phyloP scores from a whole-genome alignment of 37 sponge, comb jelly and placozoan genomes.

The Lycopodina hypogea region DNA sequence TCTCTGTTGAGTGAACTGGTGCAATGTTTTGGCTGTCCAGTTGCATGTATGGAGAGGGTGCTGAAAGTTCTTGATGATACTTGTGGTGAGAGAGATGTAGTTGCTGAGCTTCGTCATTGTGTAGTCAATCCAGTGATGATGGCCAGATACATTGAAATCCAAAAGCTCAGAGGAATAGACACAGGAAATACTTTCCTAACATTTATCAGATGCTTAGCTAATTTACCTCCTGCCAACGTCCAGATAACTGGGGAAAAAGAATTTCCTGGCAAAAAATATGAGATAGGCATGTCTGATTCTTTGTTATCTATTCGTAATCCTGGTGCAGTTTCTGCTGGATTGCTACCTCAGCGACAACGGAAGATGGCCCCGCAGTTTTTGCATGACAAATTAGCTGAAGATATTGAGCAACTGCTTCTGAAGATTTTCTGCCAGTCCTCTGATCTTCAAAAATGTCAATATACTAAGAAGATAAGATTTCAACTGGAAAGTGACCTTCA shows the following conservation, averaged over 20 bases:
- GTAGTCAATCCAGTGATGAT: not conserved
- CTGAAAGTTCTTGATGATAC: slow-evolving; percentile 25
- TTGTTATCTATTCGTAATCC: not conserved
- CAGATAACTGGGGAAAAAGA: not conserved
- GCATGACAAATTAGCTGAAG: not conserved
- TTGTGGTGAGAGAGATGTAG: not conserved
- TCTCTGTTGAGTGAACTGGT: slow-evolving; percentile 26
- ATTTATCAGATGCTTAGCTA: slow-evolving; percentile 7
- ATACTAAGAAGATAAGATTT: not conserved
- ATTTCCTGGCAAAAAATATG: not conserved
- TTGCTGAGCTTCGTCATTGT: not conserved
- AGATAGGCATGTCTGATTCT: not conserved
- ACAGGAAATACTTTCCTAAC: slow-evolving; percentile 26
- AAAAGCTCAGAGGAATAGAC: slow-evolving; percentile 13
- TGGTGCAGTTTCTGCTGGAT: not conserved
- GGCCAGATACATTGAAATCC: slow-evolving; percentile 18
- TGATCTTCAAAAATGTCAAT: not conserved
- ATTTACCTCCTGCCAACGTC: slow-evolving; percentile 4
- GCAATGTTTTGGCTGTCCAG: slow-evolving; percentile 59
- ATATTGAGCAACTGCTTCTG: not conserved
- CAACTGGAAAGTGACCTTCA: not conserved
- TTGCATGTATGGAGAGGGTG: slow-evolving; percentile 5
- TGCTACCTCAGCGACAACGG: not conserved
- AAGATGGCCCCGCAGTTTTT: not conserved
- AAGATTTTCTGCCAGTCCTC: not conserved